Evolutionary conservation across 2,797 vertebrate species (phyloP).

Genomic region (Crocidura indochinensis): DNA sequence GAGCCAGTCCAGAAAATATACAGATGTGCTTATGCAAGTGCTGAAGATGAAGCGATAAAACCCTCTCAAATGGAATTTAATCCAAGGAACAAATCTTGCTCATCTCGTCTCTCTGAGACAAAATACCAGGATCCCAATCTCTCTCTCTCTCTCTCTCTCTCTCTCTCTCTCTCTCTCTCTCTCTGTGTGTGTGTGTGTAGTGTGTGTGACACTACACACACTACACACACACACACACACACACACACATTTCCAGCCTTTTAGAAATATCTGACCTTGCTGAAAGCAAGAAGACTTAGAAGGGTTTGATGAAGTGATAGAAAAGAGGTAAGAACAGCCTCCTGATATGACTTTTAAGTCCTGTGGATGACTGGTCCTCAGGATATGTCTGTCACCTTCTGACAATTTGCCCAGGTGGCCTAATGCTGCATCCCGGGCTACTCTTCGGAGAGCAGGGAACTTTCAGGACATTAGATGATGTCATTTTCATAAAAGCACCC

Average conservation of each 20-base stretch:
- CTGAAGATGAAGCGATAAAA: background rate
- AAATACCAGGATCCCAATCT: background rate
- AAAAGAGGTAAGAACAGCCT: background rate
- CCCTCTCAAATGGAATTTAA: background rate
- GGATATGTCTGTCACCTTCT: fast-evolving
- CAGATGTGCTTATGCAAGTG: background rate
- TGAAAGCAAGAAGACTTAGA: background rate
- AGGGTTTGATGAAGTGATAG: background rate
- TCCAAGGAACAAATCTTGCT: background rate
- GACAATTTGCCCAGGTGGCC: background rate
- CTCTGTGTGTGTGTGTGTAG: too few relatives aligned
- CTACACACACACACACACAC: too few relatives aligned
- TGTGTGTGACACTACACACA: too few relatives aligned
- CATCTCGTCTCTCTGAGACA: background rate
- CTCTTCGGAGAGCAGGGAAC: background rate
- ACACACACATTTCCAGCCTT: too few relatives aligned
- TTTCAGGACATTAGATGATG: background rate
- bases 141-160: background rate
- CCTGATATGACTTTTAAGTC: background rate
- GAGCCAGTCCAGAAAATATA: background rate
- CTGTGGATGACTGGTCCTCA: background rate
- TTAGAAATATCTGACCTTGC: background rate
- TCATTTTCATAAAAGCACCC: constrained; percentile 8
- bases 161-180: too few relatives aligned
- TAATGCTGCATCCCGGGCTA: background rate